Conservation (phyloP, 2,888 invertebrate genomes). For the Philopedon plagiatum region DNA sequence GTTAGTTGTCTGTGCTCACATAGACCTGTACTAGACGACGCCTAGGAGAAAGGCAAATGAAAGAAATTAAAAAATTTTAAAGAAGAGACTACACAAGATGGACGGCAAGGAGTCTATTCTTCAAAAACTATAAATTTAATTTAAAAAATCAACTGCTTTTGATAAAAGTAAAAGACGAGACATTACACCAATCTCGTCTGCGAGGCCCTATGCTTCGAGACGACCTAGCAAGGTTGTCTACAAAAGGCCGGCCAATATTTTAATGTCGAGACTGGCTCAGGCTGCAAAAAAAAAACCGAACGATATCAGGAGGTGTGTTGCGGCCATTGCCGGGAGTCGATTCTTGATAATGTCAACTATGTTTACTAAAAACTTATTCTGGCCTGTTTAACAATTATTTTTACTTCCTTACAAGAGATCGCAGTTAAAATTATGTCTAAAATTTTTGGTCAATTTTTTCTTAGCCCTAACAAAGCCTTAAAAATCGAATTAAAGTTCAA, state of each 20-base stretch:
- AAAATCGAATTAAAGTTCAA: no score
- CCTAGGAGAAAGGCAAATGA: constrained; percentile 5
- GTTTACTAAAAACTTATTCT: no score
- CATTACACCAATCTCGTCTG: constrained; percentile 6
- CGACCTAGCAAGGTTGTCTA: constrained; percentile 50
- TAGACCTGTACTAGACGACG: constrained; percentile 3
- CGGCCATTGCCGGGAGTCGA: constrained; percentile 11
- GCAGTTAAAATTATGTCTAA: no score
- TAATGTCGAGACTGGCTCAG: background rate
- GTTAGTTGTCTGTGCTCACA: constrained; percentile 10
- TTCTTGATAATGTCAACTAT: constrained; percentile 13
- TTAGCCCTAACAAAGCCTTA: no score
- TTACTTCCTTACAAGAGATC: no score
- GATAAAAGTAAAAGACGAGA: background rate
- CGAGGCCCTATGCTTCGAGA: constrained; percentile 29
- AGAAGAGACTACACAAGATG: constrained; percentile 2
- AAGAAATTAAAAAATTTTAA: constrained; percentile 21
- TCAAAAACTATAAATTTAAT: background rate
- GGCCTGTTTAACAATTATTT: no score
- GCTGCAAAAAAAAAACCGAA: constrained; percentile 29
- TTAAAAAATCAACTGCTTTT: constrained; percentile 1
- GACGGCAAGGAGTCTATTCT: background rate
- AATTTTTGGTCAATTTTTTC: no score
- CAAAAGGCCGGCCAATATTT: constrained; percentile 31
- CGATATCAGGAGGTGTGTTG: constrained; percentile 29